Conservation (phyloP, 23 tunicate species). For the Styela clava region DNA sequence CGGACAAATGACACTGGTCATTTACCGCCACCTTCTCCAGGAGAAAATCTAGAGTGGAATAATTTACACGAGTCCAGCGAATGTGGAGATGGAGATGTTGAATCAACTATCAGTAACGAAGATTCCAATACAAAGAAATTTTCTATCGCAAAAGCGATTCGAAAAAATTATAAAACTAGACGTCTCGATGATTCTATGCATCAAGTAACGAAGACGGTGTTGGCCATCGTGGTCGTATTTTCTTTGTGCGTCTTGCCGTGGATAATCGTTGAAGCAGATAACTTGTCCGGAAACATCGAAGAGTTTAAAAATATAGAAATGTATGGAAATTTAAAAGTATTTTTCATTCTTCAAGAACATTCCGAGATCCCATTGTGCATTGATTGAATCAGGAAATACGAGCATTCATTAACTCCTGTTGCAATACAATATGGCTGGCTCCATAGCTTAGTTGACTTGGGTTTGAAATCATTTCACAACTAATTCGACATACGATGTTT, state of each 20-base stretch:
- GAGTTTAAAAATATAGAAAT: neutral
- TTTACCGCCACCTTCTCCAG: no score
- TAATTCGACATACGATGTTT: no score
- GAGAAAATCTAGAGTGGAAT: no score
- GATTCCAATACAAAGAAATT: neutral
- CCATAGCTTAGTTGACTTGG: no score
- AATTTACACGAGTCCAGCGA: no score
- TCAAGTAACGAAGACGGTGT: neutral
- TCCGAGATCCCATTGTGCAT: no score
- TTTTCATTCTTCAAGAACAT: no score
- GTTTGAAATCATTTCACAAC: no score
- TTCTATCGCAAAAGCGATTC: neutral
- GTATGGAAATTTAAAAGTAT: constrained; percentile 13
- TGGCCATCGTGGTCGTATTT: constrained; percentile 11
- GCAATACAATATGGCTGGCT: no score
- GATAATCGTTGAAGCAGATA: constrained; percentile 28
- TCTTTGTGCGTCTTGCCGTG: constrained; percentile 38
- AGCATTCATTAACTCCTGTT: no score
- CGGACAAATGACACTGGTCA: neutral
- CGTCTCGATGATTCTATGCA: neutral
- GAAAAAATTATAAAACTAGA: neutral
- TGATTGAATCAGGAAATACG: no score
- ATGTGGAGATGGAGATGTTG: no score
- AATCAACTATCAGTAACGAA: neutral
- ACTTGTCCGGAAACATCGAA: neutral